Percentiles rank a stretch among this genome's conserved stretches.
phyloP scores from a whole-genome alignment of 2,113 vertebrate species.

The Hystrix cristata region DNA sequence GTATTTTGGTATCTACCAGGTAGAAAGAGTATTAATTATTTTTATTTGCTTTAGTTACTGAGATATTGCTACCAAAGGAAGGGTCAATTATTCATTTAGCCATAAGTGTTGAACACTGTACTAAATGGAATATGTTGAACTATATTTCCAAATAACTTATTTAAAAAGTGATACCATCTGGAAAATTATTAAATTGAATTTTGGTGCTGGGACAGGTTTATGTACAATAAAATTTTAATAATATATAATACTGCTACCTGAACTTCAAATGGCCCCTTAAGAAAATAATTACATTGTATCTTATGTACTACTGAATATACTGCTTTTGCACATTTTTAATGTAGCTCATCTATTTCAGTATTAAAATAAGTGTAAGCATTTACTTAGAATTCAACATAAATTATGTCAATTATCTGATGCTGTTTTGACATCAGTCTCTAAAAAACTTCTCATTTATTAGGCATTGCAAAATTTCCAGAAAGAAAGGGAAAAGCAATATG shows the following conservation, averaged over 20 bases:
- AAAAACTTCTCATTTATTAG: neutral
- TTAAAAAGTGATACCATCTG: constrained; percentile 49
- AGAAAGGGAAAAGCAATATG: neutral
- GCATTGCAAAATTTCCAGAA: neutral
- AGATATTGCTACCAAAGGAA: neutral
- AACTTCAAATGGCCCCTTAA: neutral
- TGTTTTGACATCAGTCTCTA: neutral
- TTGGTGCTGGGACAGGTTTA: neutral
- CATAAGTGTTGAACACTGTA: neutral
- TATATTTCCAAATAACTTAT: constrained; percentile 24
- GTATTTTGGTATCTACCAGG: neutral
- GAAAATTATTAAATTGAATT: constrained; percentile 15
- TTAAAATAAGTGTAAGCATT: neutral
- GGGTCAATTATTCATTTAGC: constrained; percentile 19
- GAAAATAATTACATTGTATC: neutral
- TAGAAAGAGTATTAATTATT: neutral
- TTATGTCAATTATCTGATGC: neutral
- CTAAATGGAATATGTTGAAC: constrained; percentile 44
- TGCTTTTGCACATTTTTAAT: neutral
- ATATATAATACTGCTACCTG: neutral
- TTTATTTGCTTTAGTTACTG: constrained; percentile 13
- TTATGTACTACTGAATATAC: neutral
- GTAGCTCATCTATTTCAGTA: neutral
- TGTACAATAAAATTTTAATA: constrained; percentile 18
- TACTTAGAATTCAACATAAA: neutral